Evolutionary conservation across 2,113 vertebrate species (phyloP), one percentile per base, ranked within the genome.

Genomic region (Suricata suricatta): DNA sequence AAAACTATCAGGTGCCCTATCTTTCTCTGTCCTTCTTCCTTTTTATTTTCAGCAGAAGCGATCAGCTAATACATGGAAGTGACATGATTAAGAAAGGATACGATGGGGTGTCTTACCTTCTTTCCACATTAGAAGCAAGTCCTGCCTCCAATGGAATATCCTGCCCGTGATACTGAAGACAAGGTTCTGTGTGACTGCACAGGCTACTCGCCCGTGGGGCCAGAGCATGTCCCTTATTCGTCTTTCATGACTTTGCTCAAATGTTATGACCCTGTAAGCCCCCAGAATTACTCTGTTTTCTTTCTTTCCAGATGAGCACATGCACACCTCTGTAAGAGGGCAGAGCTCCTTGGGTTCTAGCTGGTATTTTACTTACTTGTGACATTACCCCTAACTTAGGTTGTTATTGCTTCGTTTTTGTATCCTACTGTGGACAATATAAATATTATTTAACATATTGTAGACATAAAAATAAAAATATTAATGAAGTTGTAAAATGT

Each of bases 1-100:
- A 0, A 72, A 86, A 35, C 3, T 64, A 11, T 29, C 0, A 0
- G 2, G 86, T 86, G 0, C 1, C 7, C 21, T 44, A 60, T 44
- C 25, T 82, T 87, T 63, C 1, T 12, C 5, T 90, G 50, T 66
- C 7, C 12, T 47, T 84, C 15, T 47, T 69, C 44, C n/a, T 60
- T 71, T 93, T 69, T 11, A 68, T 66, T 79, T 77, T 93, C n/a
- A 80, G 3, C 11, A 80, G 72, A 69, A 81, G 41, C 31, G 2
- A 66, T 25, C 60, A 29, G 7, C 14, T 84, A 44, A 83, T 44
- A 41, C 77, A 83, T 41, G 16, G 3, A 71, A 87, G 3, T 44
- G 82, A 68, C 7, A 31, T 25, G 9, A 57, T 47, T 41, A 52
- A 93, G 38, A 66, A 87, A 93, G 3, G 3, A 27, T 14, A 52